These are phyloP conservation scores for Eurytoma adleriae DNA, from an alignment of 2,888 invertebrate genomes.

Conservation along the genomic window DNA sequence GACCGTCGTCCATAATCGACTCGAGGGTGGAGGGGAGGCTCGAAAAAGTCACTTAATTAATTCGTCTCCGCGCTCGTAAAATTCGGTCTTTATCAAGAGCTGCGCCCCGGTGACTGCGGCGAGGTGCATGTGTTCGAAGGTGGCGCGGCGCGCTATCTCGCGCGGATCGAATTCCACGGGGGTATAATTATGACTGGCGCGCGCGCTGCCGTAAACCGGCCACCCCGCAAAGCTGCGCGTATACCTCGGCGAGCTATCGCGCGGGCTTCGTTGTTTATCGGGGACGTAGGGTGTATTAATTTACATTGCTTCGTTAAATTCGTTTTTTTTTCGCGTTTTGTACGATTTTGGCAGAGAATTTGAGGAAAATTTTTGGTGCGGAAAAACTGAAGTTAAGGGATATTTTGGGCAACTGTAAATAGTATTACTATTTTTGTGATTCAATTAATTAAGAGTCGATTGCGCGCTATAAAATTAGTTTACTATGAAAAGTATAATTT, in stretches of 20 bases:
- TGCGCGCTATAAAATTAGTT: too few species aligned
- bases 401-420: neutral
- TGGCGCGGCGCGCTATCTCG: slow-evolving; percentile 17
- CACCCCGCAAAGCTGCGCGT: neutral
- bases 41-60: slow-evolving; percentile 56
- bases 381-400: neutral
- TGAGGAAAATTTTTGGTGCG: neutral
- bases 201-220: slow-evolving; percentile 8
- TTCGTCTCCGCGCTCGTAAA: slow-evolving; percentile 41
- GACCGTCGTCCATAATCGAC: neutral
- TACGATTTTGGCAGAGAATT: neutral
- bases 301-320: neutral
- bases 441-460: neutral
- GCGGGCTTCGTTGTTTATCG: slow-evolving; percentile 14
- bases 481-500: too few species aligned
- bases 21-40: neutral
- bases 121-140: slow-evolving; percentile 20
- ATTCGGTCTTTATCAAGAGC: slow-evolving; percentile 50
- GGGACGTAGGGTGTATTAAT: neutral
- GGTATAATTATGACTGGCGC: slow-evolving; percentile 56
- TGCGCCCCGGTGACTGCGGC: slow-evolving; percentile 1
- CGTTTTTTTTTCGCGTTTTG: neutral
- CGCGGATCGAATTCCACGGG: slow-evolving; percentile 57
- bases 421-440: neutral
- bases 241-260: neutral